A percentile compares a stretch with the other conserved stretches of the same genome.
Conservation (phyloP, 2,888 invertebrate species). For the Ectemnius continuus region DNA sequence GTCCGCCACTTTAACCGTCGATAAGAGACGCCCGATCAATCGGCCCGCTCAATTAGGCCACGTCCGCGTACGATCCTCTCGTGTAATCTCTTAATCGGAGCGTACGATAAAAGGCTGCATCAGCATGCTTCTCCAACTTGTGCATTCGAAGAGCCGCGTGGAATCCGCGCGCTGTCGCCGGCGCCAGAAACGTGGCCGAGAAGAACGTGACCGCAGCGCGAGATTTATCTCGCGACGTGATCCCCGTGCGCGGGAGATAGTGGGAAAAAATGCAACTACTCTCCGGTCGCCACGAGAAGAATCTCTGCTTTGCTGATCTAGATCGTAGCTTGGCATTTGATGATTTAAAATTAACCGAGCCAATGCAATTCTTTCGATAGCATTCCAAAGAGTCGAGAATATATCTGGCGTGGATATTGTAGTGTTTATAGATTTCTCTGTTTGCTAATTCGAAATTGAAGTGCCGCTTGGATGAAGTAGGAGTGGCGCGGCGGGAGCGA, state of each 20-base stretch:
- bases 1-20: conserved; percentile 11
- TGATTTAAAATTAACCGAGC: no score
- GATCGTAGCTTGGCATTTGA: no score
- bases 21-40: conserved; percentile 32
- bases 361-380: no score
- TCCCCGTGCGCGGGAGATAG: conserved; percentile 49
- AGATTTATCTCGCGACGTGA: conserved; percentile 55
- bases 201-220: conserved; percentile 47
- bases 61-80: conserved; percentile 1
- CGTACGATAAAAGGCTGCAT: conserved; percentile 34
- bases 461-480: background rate
- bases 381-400: no score
- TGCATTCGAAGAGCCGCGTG: conserved; percentile 37
- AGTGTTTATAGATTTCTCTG: no score
- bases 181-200: conserved; percentile 48
- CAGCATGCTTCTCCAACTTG: conserved; percentile 28
- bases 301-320: background rate
- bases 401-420: no score
- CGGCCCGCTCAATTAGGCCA: conserved; percentile 14
- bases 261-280: conserved; percentile 49
- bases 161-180: conserved; percentile 45
- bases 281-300: background rate
- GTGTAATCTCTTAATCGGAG: conserved; percentile 38
- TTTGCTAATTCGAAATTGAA: no score
- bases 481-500: background rate